Percentiles rank a stretch among this genome's conserved stretches.
Evolutionary conservation across 2,888 invertebrate species (phyloP).

Genomic region (Neoascia interrupta): DNA sequence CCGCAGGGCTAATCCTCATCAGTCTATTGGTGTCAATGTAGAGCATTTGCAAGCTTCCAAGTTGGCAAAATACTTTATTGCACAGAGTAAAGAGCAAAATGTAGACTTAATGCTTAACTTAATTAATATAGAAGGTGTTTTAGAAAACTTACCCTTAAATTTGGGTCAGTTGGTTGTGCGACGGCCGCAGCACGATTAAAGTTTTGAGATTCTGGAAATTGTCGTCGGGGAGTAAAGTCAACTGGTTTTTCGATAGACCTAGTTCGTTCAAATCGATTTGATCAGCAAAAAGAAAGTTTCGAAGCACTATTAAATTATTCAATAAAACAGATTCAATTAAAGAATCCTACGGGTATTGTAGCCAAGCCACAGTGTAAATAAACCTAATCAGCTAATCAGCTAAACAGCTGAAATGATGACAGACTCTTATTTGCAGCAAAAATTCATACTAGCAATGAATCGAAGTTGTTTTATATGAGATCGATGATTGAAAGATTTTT

Average conservation of each 20-base stretch:
- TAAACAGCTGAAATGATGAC: slow-evolving; percentile 81
- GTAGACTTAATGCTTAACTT: no score
- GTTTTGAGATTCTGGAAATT: slow-evolving; percentile 82
- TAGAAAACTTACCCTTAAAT: slow-evolving; percentile 83
- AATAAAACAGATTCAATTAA: slow-evolving; percentile 82
- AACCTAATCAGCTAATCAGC: slow-evolving; percentile 81
- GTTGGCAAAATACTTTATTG: slow-evolving; percentile 78
- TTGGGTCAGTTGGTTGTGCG: slow-evolving; percentile 83
- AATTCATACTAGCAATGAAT: slow-evolving; percentile 82
- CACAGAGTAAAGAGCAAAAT: no score
- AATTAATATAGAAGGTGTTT: no score
- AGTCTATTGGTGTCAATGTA: slow-evolving; percentile 81
- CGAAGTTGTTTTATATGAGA: slow-evolving; percentile 84
- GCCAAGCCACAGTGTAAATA: slow-evolving; percentile 82
- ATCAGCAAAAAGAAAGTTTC: slow-evolving; percentile 83
- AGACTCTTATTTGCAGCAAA: slow-evolving; percentile 82
- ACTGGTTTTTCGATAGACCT: slow-evolving; percentile 84
- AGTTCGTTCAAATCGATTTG: slow-evolving; percentile 83
- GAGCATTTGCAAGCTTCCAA: slow-evolving; percentile 80
- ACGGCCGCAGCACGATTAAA: slow-evolving; percentile 83
- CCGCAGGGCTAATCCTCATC: slow-evolving; percentile 77
- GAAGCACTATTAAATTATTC: slow-evolving; percentile 82
- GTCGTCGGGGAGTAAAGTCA: slow-evolving; percentile 82
- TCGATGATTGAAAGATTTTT: slow-evolving; percentile 83
- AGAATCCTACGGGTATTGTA: slow-evolving; percentile 83